Percentiles rank a stretch among this genome's conserved stretches.
Evolutionary conservation across 2,113 vertebrate species (phyloP).

Genomic region (Muntiacus muntjak): DNA sequence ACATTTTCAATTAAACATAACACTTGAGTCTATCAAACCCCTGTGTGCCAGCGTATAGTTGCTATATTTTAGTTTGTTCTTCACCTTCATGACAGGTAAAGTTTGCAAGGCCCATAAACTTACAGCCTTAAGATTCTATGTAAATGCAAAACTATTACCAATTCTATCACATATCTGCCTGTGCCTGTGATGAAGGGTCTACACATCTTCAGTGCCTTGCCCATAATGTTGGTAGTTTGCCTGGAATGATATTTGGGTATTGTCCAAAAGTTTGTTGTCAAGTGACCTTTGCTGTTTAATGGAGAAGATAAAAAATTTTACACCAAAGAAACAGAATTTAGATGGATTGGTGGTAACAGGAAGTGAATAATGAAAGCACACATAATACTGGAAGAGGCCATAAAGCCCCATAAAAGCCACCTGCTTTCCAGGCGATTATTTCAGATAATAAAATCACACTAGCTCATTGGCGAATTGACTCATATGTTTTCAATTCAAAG

Average conservation of each 20-base stretch:
- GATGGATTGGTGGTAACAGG: background rate
- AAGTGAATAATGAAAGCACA: background rate
- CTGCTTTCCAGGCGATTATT: background rate
- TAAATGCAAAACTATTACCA: background rate
- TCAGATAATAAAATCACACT: background rate
- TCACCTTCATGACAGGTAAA: constrained; percentile 18
- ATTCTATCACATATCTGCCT: background rate
- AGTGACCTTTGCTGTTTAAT: constrained; percentile 48
- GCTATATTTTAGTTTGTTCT: background rate
- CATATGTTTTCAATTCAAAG: background rate
- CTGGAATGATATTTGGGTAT: background rate
- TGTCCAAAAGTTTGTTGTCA: constrained; percentile 20
- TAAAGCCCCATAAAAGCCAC: background rate
- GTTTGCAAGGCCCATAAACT: constrained; percentile 3
- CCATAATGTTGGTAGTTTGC: background rate
- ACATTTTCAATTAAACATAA: constrained; percentile 55
- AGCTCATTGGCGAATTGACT: background rate
- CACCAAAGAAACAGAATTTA: constrained; percentile 24
- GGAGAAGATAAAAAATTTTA: constrained; percentile 34
- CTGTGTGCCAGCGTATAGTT: background rate
- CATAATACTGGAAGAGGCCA: background rate
- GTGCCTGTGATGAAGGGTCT: background rate
- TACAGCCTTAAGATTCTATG: background rate
- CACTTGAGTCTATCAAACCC: constrained; percentile 32
- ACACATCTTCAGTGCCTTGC: background rate